These are phyloP conservation scores for Caenorhabditis uteleia DNA, from an alignment of 2,888 invertebrate species.

Conservation along the genomic window DNA sequence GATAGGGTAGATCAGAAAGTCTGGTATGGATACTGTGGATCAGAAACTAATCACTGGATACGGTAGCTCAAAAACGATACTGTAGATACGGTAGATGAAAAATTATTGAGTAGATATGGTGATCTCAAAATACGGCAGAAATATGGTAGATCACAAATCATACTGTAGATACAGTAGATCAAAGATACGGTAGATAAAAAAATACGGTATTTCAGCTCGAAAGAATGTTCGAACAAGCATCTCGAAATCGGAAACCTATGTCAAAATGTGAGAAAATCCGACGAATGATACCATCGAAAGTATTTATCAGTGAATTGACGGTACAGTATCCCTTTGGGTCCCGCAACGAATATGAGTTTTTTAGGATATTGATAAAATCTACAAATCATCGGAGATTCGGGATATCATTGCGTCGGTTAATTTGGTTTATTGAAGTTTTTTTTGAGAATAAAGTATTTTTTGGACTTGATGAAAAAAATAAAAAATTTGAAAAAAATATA, in stretches of 20 bases:
- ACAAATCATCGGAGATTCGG: slow-evolving; percentile 64
- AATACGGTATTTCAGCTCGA: slow-evolving; percentile 47
- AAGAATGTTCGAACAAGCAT: slow-evolving; percentile 38
- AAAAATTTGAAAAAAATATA: background rate
- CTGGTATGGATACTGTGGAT: too few relatives aligned
- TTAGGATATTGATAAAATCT: slow-evolving; percentile 66
- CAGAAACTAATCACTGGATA: too few relatives aligned
- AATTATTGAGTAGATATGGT: too few relatives aligned
- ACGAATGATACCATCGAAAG: slow-evolving; percentile 50
- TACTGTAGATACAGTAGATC: too few relatives aligned
- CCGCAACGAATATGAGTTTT: background rate
- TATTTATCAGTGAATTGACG: slow-evolving; percentile 65
- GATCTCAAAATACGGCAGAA: too few relatives aligned
- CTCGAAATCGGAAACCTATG: slow-evolving; percentile 4
- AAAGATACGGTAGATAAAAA: too few relatives aligned
- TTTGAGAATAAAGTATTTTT: background rate
- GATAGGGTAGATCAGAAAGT: too few relatives aligned
- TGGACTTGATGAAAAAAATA: too few relatives aligned
- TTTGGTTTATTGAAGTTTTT: slow-evolving; percentile 20
- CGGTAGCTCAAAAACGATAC: too few relatives aligned
- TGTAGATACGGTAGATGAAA: too few relatives aligned
- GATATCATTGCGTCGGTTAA: slow-evolving; percentile 59
- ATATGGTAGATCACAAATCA: too few relatives aligned
- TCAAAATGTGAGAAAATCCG: slow-evolving; percentile 33
- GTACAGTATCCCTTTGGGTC: slow-evolving; percentile 9